phyloP scores from a whole-genome alignment of 2,888 invertebrate species.

The Pheosia gnoma region DNA sequence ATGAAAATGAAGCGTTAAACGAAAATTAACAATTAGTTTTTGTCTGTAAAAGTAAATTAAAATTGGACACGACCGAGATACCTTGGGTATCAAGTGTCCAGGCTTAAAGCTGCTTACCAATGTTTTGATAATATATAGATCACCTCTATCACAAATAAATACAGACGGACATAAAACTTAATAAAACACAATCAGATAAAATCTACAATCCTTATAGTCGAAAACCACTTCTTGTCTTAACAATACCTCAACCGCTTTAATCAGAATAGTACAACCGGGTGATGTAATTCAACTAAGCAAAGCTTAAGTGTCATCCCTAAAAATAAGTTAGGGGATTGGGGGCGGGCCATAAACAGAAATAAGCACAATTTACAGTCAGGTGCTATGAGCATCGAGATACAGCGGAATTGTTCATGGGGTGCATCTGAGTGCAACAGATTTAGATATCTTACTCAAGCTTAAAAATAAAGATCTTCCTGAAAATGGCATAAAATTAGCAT shows the following conservation, averaged over 20 bases:
- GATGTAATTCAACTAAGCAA: slow-evolving; percentile 22
- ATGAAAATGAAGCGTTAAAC: not conserved
- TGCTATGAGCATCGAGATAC: slow-evolving; percentile 17
- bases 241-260: not conserved
- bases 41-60: not conserved
- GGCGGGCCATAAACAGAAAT: slow-evolving; percentile 28
- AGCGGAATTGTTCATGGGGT: slow-evolving; percentile 22
- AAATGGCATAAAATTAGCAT: too few relatives aligned
- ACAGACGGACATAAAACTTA: too few relatives aligned
- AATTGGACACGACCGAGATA: not conserved
- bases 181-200: too few relatives aligned
- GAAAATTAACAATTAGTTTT: not conserved
- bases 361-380: slow-evolving; percentile 34
- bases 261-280: slow-evolving; percentile 5
- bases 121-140: too few relatives aligned
- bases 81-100: too few relatives aligned
- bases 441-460: slow-evolving; percentile 13
- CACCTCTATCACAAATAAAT: too few relatives aligned
- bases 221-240: not conserved
- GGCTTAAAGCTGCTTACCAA: too few relatives aligned
- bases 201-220: not conserved
- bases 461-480: too few relatives aligned
- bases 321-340: slow-evolving; percentile 15
- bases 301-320: slow-evolving; percentile 26
- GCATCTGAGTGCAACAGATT: slow-evolving; percentile 27